phyloP scores from a whole-genome alignment of 2,888 invertebrate species.

The Saturnia pavonia region DNA sequence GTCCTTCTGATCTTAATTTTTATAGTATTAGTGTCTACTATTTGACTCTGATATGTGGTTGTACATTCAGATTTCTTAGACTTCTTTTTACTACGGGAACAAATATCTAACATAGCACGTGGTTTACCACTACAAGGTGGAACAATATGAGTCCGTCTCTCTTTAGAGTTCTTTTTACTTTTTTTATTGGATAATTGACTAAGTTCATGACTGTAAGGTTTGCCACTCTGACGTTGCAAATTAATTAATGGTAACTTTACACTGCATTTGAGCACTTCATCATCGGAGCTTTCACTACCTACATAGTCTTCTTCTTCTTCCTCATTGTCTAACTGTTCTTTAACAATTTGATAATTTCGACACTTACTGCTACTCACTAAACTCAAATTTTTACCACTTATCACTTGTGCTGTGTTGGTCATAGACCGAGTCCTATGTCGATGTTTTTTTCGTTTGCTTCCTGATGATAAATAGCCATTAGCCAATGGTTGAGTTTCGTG shows the following conservation, averaged over 20 bases:
- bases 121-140: conserved; percentile 78
- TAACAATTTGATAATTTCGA: conserved; percentile 58
- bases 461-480: conserved; percentile 66
- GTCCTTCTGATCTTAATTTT: conserved; percentile 87
- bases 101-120: conserved; percentile 75
- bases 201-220: conserved; percentile 81
- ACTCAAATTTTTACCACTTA: conserved; percentile 79
- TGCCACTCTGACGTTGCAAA: conserved; percentile 71
- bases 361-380: conserved; percentile 79
- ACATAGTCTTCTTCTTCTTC: conserved; percentile 42
- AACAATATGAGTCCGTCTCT: conserved; percentile 65
- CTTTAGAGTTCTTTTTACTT: conserved; percentile 69
- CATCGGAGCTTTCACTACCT: conserved; percentile 69
- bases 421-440: conserved; percentile 62
- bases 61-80: conserved; percentile 68
- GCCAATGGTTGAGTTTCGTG: conserved; percentile 55
- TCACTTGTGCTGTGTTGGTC: conserved; percentile 66
- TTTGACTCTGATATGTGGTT: conserved; percentile 82
- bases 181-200: conserved; percentile 80
- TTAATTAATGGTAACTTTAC: conserved; percentile 74
- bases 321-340: conserved; percentile 45
- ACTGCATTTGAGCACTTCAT: conserved; percentile 74
- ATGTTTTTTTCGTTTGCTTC: conserved; percentile 69
- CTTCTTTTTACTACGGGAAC: conserved; percentile 77
- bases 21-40: conserved; percentile 84